phyloP scores from a whole-genome alignment of 2,113 vertebrate genomes.

The Polypterus senegalus region DNA sequence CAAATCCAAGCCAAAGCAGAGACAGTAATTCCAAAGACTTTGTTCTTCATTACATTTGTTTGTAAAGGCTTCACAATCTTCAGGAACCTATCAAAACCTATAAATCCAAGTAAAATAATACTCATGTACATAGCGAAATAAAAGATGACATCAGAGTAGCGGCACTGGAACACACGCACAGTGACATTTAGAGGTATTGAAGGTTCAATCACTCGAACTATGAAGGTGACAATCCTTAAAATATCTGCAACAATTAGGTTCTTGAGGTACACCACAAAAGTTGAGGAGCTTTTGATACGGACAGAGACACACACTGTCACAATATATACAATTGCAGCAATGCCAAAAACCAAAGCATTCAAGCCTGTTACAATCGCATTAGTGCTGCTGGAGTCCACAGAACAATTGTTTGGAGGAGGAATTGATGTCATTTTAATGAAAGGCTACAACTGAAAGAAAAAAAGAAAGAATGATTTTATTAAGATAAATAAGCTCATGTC shows the following conservation, averaged over 20 bases:
- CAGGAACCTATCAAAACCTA: constrained; percentile 58
- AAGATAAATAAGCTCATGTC: no score
- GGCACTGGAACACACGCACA: constrained; percentile 45
- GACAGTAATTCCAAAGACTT: constrained; percentile 34
- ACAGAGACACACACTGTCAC: constrained; percentile 51
- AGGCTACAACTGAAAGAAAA: no score
- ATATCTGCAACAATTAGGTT: constrained; percentile 56
- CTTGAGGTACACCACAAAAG: constrained; percentile 68
- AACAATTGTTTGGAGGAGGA: no score
- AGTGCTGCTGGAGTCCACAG: no score
- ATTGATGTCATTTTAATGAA: no score
- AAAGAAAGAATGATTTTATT: no score
- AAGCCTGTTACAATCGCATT: constrained; percentile 36
- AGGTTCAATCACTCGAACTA: constrained; percentile 42
- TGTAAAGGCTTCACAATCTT: constrained; percentile 53
- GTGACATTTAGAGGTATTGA: constrained; percentile 33
- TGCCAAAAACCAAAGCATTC: constrained; percentile 37
- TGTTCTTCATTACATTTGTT: constrained; percentile 34
- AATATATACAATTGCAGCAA: constrained; percentile 36
- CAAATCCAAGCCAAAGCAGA: constrained; percentile 39
- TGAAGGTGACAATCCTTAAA: constrained; percentile 52
- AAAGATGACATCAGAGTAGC: constrained; percentile 53
- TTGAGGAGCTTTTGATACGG: constrained; percentile 40
- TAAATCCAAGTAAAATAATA: constrained; percentile 55
- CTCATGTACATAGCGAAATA: constrained; percentile 65